A percentile compares a stretch with the other conserved stretches of the same genome.
Conservation (phyloP, 2,113 vertebrate species). For the Petrocephalus microphthalmus region DNA sequence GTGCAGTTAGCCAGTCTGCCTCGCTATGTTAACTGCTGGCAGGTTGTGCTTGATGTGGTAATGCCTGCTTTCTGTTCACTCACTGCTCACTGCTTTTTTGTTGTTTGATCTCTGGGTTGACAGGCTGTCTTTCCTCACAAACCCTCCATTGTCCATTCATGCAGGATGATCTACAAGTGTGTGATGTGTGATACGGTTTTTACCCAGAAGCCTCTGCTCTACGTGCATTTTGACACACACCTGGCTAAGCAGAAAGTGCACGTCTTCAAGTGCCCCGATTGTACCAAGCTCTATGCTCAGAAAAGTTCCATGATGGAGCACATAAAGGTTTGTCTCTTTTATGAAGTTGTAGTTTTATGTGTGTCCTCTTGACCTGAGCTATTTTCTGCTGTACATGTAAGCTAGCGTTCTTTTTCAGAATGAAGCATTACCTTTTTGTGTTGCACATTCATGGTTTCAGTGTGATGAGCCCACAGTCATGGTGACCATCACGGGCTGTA, state of each 20-base stretch:
- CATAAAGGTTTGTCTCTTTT: conserved; percentile 68
- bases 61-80: background rate
- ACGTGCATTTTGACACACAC: conserved; percentile 86
- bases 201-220: conserved; percentile 83
- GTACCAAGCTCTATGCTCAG: conserved; percentile 86
- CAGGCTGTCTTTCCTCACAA: background rate
- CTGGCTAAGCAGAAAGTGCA: conserved; percentile 83
- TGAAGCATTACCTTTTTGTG: conserved; percentile 32
- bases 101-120: background rate
- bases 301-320: conserved; percentile 85
- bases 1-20: background rate
- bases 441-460: conserved; percentile 47
- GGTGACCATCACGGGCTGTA: background rate
- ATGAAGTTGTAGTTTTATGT: background rate
- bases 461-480: conserved; percentile 7
- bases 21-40: background rate
- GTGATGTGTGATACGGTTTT: conserved; percentile 96
- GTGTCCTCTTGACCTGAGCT: background rate
- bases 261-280: conserved; percentile 87
- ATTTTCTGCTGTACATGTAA: background rate
- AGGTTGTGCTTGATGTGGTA: background rate
- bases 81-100: background rate
- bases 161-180: conserved; percentile 89
- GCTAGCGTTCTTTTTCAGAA: background rate
- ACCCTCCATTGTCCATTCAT: background rate